phyloP scores from a whole-genome alignment of 2,888 invertebrate genomes.

The Pantelozetes paolii region DNA sequence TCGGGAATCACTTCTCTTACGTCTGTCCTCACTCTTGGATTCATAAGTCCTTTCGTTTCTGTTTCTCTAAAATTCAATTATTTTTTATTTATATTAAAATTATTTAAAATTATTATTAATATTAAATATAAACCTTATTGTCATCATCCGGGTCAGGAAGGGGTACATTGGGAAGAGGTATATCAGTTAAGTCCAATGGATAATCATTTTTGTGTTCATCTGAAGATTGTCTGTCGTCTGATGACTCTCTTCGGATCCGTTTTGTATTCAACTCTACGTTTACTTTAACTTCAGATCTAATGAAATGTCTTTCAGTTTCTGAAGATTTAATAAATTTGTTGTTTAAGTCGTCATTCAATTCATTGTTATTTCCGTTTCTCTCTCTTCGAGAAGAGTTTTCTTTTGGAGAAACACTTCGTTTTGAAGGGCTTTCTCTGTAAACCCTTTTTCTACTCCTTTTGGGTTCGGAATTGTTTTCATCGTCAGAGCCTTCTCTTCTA shows the following conservation, averaged over 20 bases:
- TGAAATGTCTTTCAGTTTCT: not conserved
- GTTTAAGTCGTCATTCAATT: too few relatives aligned
- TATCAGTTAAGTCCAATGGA: not conserved
- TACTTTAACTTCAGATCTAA: constrained; percentile 9
- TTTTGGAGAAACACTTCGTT: not conserved
- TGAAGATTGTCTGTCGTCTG: not conserved
- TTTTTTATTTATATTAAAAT: not conserved
- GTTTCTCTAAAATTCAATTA: not conserved
- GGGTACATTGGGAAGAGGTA: constrained; percentile 8
- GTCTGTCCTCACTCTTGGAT: not conserved
- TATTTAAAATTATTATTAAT: too few relatives aligned
- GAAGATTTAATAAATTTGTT: too few relatives aligned
- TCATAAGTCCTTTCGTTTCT: not conserved
- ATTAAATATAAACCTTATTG: not conserved
- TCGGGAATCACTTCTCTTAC: constrained; percentile 7
- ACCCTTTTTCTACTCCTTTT: not conserved
- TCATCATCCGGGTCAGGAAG: not conserved
- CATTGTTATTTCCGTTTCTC: not conserved
- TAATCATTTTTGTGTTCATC: not conserved
- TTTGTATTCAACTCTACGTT: not conserved
- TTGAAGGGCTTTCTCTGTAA: constrained; percentile 6
- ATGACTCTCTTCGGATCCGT: not conserved
- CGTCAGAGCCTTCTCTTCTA: not conserved
- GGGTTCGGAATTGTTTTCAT: not conserved
- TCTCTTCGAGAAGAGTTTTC: not conserved